These are phyloP conservation scores for Neomorphus geoffroyi DNA, from an alignment of 2,797 vertebrate genomes.

Conservation along the genomic window DNA sequence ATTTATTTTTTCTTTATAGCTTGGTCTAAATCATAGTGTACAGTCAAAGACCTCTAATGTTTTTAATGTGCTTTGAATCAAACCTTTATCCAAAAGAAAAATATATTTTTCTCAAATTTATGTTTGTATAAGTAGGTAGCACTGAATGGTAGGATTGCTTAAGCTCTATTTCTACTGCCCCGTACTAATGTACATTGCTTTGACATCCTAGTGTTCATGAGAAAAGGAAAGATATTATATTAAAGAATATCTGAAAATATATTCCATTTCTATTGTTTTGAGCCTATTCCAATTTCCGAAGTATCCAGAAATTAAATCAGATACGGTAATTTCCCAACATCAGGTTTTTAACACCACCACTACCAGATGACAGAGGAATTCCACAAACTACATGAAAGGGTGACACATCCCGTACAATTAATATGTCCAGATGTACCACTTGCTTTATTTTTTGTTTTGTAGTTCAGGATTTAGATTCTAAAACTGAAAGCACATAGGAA, in stretches of 20 bases:
- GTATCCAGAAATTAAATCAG: not conserved
- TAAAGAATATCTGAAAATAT: not conserved
- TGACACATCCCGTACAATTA: not conserved
- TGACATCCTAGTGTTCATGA: not conserved
- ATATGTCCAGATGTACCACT: not conserved
- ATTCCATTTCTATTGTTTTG: not conserved
- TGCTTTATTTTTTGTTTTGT: not conserved
- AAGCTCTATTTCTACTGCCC: not conserved
- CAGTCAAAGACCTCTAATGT: not conserved
- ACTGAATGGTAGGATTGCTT: not conserved
- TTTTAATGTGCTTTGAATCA: not conserved
- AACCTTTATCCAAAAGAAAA: not conserved
- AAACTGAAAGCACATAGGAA: not conserved
- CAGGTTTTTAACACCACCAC: not conserved
- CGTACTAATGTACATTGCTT: not conserved
- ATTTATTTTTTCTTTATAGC: not conserved
- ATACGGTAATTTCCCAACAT: not conserved
- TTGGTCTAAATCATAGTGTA: not conserved
- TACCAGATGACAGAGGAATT: not conserved
- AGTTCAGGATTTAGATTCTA: not conserved
- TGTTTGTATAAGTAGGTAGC: not conserved
- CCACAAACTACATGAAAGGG: not conserved
- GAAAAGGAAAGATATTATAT: not conserved
- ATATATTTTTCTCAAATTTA: not conserved
- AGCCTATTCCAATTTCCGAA: not conserved